Evolutionary conservation across 2,113 vertebrate species (phyloP).

Genomic region (Apodemus speciosus): DNA sequence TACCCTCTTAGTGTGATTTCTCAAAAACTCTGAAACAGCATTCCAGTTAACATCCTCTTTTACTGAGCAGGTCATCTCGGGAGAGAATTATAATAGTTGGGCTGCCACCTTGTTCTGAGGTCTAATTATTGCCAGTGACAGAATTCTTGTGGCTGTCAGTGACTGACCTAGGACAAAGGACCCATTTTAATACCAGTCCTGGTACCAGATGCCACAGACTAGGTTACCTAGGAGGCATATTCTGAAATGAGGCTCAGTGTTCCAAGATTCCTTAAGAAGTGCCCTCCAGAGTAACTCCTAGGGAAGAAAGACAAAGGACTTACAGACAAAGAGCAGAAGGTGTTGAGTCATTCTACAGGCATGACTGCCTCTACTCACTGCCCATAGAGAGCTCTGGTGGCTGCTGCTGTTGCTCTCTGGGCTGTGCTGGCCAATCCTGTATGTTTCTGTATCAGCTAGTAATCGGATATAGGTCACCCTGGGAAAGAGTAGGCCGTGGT

Average conservation of each 20-base stretch:
- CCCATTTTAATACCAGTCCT: neutral
- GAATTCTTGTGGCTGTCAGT: neutral
- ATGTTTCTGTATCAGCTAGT: neutral
- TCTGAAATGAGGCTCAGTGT: neutral
- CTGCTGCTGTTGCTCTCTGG: neutral
- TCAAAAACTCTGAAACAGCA: neutral
- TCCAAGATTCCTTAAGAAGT: neutral
- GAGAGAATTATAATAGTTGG: neutral
- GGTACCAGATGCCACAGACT: too few species aligned
- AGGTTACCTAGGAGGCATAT: neutral
- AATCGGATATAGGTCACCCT: neutral
- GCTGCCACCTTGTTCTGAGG: neutral
- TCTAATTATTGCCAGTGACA: neutral
- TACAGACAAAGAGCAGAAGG: neutral
- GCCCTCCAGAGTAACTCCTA: neutral
- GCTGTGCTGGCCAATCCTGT: neutral
- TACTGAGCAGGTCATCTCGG: neutral
- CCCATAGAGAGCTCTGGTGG: neutral
- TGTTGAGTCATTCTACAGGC: neutral
- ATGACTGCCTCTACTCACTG: neutral
- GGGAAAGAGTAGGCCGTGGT: neutral
- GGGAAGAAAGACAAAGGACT: neutral
- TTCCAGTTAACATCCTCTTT: neutral
- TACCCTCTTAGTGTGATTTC: neutral
- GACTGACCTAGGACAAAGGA: neutral